A percentile compares a stretch with the other conserved stretches of the same genome.
These are phyloP conservation scores for Trichogramma pretiosum DNA, from an alignment of 1,140 invertebrate genomes.

Conservation along the genomic window DNA sequence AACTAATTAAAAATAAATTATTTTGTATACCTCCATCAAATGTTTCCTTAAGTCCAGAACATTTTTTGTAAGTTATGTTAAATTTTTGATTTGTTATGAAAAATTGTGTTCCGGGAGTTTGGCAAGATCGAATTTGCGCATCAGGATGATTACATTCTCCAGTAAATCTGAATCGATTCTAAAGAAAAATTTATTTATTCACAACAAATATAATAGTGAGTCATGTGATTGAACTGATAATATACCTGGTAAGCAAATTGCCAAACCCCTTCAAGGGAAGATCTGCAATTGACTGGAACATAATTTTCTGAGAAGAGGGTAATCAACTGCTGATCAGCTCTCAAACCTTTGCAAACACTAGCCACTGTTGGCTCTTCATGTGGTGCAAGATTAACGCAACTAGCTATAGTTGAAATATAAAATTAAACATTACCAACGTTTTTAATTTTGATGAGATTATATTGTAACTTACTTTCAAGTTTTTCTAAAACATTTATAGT, in stretches of 20 bases:
- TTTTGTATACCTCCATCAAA: slow-evolving; percentile 65
- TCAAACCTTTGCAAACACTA: slow-evolving; percentile 65
- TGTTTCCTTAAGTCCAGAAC: slow-evolving; percentile 73
- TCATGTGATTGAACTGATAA: slow-evolving; percentile 5
- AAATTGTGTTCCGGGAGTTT: slow-evolving; percentile 90
- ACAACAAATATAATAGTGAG: neutral
- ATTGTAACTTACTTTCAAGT: slow-evolving; percentile 68
- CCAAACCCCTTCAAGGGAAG: slow-evolving; percentile 89
- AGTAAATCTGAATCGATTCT: slow-evolving; percentile 79
- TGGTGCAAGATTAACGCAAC: slow-evolving; percentile 61
- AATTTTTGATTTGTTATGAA: slow-evolving; percentile 96
- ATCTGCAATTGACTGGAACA: slow-evolving; percentile 83
- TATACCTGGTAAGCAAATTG: slow-evolving; percentile 84
- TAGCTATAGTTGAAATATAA: slow-evolving; percentile 44
- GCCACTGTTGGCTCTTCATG: slow-evolving; percentile 61
- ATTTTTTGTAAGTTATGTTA: slow-evolving; percentile 87
- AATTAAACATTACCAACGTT: slow-evolving; percentile 12
- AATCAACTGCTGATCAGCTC: slow-evolving; percentile 68
- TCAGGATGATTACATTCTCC: slow-evolving; percentile 82
- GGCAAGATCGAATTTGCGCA: slow-evolving; percentile 86
- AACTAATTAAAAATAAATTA: slow-evolving; percentile 13
- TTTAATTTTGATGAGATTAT: too few species aligned
- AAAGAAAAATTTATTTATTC: slow-evolving; percentile 18
- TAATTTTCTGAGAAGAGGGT: slow-evolving; percentile 87
- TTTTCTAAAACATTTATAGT: slow-evolving; percentile 88